These are phyloP conservation scores for Oasisia sp. DNA, from an alignment of 2,888 invertebrate species.

Conservation along the genomic window DNA sequence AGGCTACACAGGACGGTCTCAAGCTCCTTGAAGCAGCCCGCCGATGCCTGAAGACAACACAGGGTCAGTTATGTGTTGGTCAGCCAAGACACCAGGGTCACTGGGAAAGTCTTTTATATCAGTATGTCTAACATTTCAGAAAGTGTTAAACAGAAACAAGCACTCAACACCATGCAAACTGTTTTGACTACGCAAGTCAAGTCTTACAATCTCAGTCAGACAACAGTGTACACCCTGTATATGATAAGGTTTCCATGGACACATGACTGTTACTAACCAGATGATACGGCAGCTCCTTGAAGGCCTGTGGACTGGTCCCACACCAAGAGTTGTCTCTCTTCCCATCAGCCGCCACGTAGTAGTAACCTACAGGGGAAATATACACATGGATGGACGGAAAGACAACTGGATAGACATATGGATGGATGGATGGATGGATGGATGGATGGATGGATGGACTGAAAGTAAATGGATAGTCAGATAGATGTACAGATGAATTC, in stretches of 20 bases:
- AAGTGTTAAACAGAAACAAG: too few species aligned
- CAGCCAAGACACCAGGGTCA: background rate
- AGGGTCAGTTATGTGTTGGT: background rate
- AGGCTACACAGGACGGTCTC: conserved; percentile 53
- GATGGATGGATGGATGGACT: too few species aligned
- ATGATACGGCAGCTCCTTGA: conserved; percentile 60
- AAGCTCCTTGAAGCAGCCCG: conserved; percentile 49
- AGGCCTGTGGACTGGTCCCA: conserved; percentile 52
- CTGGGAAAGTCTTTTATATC: background rate
- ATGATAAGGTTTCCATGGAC: background rate
- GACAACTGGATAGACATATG: background rate
- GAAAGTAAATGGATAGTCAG: too few species aligned
- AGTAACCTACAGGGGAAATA: conserved; percentile 48
- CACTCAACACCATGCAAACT: too few species aligned
- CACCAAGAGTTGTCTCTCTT: conserved; percentile 47
- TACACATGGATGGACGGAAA: background rate
- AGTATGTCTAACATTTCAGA: background rate
- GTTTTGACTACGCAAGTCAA: too few species aligned
- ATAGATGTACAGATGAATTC: too few species aligned
- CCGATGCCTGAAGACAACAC: conserved; percentile 43
- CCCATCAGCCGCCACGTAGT: conserved; percentile 52
- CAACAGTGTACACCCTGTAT: background rate
- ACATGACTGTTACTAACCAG: conserved; percentile 48
- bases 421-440: too few species aligned
- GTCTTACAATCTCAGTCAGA: too few species aligned